Conservation (phyloP, 2,797 vertebrate species). For the Hippopotamyrus pictus region DNA sequence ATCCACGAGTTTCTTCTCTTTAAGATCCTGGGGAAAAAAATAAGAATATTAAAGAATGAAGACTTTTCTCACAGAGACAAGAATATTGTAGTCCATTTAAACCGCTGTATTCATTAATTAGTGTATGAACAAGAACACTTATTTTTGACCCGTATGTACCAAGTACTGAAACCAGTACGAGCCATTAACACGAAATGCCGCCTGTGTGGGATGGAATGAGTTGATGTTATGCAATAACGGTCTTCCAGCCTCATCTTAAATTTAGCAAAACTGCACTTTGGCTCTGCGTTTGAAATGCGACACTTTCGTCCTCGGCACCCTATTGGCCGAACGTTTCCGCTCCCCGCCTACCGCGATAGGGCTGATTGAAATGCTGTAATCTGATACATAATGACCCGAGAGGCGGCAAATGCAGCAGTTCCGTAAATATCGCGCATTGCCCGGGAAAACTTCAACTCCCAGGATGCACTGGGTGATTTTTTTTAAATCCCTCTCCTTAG, state of each 20-base stretch:
- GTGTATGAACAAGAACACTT: neutral
- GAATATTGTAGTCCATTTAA: neutral
- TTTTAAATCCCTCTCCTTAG: slow-evolving; percentile 18
- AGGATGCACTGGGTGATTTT: slow-evolving; percentile 21
- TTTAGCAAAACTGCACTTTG: slow-evolving; percentile 26
- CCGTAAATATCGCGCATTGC: slow-evolving; percentile 29
- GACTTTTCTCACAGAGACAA: neutral
- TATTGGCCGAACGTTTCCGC: slow-evolving; percentile 39
- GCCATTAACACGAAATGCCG: neutral
- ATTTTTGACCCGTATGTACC: neutral
- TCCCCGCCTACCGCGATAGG: slow-evolving; percentile 39
- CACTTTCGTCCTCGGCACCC: slow-evolving; percentile 26
- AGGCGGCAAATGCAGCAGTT: slow-evolving; percentile 39
- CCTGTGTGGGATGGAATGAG: slow-evolving; percentile 8
- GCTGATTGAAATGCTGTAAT: slow-evolving; percentile 43
- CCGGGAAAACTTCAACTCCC: slow-evolving; percentile 50
- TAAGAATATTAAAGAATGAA: neutral
- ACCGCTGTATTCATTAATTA: neutral
- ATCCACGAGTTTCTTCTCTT: slow-evolving; percentile 82
- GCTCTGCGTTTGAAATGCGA: slow-evolving; percentile 40
- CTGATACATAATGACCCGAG: slow-evolving; percentile 38
- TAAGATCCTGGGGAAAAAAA: slow-evolving; percentile 66
- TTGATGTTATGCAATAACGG: neutral
- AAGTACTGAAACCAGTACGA: neutral
- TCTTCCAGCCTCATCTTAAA: neutral